phyloP scores from a whole-genome alignment of 2,113 vertebrate genomes.

The Paramisgurnus dabryanus region DNA sequence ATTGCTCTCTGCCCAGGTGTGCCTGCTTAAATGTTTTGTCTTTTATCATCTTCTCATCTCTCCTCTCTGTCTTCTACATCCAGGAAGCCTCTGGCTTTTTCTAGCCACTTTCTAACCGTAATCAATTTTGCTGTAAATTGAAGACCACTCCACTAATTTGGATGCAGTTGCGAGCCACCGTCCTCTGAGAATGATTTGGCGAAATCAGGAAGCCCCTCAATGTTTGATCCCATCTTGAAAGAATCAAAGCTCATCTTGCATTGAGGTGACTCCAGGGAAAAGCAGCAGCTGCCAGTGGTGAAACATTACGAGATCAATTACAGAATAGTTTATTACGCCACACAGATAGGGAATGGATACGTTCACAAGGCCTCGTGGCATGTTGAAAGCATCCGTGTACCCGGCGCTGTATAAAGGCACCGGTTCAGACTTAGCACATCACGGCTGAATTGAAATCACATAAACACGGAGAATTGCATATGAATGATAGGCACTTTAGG shows the following conservation, averaged over 20 bases:
- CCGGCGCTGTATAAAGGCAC: constrained; percentile 46
- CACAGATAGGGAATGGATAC: constrained; percentile 38
- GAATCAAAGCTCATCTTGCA: constrained; percentile 40
- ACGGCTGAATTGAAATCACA: constrained; percentile 67
- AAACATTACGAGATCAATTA: constrained; percentile 31
- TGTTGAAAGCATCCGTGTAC: constrained; percentile 48
- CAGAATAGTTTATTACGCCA: constrained; percentile 59
- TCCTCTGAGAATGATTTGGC: constrained; percentile 43
- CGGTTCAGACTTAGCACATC: constrained; percentile 57
- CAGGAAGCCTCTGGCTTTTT: constrained; percentile 10
- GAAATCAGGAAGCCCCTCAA: constrained; percentile 30
- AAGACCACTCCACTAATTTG: constrained; percentile 45
- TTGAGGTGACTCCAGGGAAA: constrained; percentile 42
- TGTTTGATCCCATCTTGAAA: constrained; percentile 33
- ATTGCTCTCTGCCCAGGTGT: constrained; percentile 97
- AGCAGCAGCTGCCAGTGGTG: constrained; percentile 27
- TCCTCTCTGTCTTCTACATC: background rate
- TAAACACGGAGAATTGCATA: constrained; percentile 58
- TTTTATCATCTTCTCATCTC: background rate
- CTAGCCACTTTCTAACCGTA: constrained; percentile 27
- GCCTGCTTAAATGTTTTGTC: constrained; percentile 8
- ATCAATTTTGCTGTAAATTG: constrained; percentile 50
- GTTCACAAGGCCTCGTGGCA: constrained; percentile 34
- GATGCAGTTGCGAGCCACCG: background rate
- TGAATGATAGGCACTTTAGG: constrained; percentile 69